These are phyloP conservation scores for Gobio occitaniae DNA, from an alignment of 2,797 vertebrate species.

Conservation along the genomic window DNA sequence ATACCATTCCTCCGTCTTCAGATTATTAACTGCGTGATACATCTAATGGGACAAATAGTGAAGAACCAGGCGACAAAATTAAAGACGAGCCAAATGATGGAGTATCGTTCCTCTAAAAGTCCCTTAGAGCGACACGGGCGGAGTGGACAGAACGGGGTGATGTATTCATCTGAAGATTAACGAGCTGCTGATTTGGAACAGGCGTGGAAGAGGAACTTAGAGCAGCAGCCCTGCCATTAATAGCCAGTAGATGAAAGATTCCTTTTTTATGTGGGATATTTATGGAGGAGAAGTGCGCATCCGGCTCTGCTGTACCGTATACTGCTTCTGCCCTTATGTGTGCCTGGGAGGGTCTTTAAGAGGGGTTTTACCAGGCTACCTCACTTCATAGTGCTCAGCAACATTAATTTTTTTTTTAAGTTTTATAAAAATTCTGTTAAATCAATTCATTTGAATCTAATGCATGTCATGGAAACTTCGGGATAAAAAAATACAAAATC, in stretches of 20 bases:
- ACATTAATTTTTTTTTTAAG: neutral
- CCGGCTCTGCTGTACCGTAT: constrained; percentile 45
- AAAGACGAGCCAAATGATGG: constrained; percentile 50
- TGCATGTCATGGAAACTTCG: neutral
- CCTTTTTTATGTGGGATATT: constrained; percentile 62
- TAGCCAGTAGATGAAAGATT: constrained; percentile 57
- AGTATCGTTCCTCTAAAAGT: constrained; percentile 47
- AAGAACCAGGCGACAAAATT: constrained; percentile 43
- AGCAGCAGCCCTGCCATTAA: constrained; percentile 56
- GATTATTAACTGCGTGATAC: constrained; percentile 29
- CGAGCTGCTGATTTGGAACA: constrained; percentile 59
- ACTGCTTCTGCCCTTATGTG: constrained; percentile 27
- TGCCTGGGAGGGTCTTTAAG: neutral
- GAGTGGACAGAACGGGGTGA: constrained; percentile 48
- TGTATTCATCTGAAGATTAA: constrained; percentile 63
- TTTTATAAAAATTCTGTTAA: neutral
- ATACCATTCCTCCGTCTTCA: constrained; percentile 32
- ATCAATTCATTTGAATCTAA: neutral
- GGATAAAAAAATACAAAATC: neutral
- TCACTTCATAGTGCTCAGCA: neutral
- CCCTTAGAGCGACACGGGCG: constrained; percentile 36
- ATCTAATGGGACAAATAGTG: constrained; percentile 41
- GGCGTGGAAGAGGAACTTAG: constrained; percentile 55
- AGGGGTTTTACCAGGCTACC: neutral
- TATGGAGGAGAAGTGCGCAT: constrained; percentile 56